Evolutionary conservation across 2,113 vertebrate genomes (phyloP), one percentile per base, ranked within the genome.

Genomic region (Daubentonia madagascariensis): DNA sequence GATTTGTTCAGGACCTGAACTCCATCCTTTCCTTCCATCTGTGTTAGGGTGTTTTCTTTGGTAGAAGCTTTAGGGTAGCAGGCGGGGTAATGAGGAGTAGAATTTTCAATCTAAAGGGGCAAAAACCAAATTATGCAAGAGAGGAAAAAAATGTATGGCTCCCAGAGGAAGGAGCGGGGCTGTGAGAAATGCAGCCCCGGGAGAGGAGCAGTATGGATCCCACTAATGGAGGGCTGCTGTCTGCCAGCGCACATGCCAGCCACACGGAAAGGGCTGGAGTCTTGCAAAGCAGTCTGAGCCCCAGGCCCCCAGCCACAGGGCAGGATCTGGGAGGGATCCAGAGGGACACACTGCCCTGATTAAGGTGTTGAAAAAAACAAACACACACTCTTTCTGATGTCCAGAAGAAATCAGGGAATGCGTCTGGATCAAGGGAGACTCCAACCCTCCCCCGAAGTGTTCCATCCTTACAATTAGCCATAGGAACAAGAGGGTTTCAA

Each of bases 301-400:
- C 54, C 4, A 1, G 70, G 40, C 30, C 30, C 28, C 54, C 0
- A 45, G 76, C 20, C 16, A 5, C 1, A 1, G 5, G 16, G 50
- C 8, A 54, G 8, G 48, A 35, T 30, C 68, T 50, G 57, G 57
- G 37, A 30, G 30, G 2, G 6, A 35, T 20, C 54, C 37, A 18
- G 68, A 89, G 54, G 52, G 54, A 37, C 52, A 32, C 3, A 0
- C 18, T 16, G 5, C 7, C 23, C 72, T 40, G 81, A 48, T 22
- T 13, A 45, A 83, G 61, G 20, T 84, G 68, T 54, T 52, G 22
- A 88, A 54, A 40, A 28, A 32, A 43, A 32, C 40, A 67, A 43
- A 54, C 4, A 23, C 67, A 30, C 0, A 4, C 80, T 43, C 1
- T 0, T 40, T 93, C 59, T 61, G 73, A 6, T 2, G 6, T 45